A percentile compares a stretch with the other conserved stretches of the same genome.
Conservation (phyloP, 2,113 vertebrate genomes). For the Perccottus glenii region DNA sequence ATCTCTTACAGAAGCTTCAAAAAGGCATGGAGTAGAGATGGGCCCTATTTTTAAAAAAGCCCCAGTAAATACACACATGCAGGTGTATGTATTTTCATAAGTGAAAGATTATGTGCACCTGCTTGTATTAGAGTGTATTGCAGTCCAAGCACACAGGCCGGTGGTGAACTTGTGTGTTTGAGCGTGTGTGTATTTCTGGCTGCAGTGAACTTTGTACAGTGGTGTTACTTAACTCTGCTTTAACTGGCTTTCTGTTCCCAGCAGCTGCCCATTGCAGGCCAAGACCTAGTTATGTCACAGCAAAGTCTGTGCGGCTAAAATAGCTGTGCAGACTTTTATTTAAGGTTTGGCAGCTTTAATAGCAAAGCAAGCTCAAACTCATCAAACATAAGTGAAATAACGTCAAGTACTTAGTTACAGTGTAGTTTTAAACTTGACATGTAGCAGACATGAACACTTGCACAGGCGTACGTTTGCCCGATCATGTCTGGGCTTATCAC, state of each 20-base stretch:
- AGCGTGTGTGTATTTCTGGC: conserved; percentile 48
- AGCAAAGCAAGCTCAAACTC: not conserved
- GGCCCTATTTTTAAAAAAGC: conserved; percentile 56
- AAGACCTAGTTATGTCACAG: conserved; percentile 63
- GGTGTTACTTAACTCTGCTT: conserved; percentile 70
- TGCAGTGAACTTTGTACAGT: conserved; percentile 63
- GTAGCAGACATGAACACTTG: conserved; percentile 56
- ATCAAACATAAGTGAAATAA: conserved; percentile 4
- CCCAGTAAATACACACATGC: conserved; percentile 45
- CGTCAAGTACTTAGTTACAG: conserved; percentile 10
- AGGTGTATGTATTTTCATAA: conserved; percentile 29
- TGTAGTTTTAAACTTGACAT: conserved; percentile 30
- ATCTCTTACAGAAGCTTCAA: conserved; percentile 39
- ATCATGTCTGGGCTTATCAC: conserved; percentile 63
- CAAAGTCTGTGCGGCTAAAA: conserved; percentile 1
- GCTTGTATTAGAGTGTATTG: conserved; percentile 19
- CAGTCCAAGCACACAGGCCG: not conserved
- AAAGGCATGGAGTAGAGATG: conserved; percentile 18
- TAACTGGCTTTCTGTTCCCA: conserved; percentile 53
- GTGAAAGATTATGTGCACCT: conserved; percentile 37
- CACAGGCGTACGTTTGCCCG: conserved; percentile 34
- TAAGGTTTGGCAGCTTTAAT: conserved; percentile 24
- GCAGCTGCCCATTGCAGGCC: conserved; percentile 48
- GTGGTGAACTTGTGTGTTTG: conserved; percentile 13
- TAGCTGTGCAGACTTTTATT: conserved; percentile 10